phyloP scores from a whole-genome alignment of 2,113 vertebrate genomes.

The Grus americana region DNA sequence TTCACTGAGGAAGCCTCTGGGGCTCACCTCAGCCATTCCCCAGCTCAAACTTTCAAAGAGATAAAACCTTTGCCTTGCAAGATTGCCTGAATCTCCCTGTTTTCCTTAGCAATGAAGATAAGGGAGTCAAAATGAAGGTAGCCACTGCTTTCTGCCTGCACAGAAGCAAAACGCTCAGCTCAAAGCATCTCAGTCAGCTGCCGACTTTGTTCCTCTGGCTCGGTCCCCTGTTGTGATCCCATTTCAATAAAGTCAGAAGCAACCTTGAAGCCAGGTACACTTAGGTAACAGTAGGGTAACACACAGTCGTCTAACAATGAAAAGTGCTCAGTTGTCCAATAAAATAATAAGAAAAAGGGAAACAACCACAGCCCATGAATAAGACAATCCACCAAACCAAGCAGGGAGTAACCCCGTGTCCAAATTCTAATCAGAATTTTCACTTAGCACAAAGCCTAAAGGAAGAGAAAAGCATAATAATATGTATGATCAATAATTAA shows the following conservation, averaged over 20 bases:
- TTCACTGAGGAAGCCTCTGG: background rate
- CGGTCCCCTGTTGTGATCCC: background rate
- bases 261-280: background rate
- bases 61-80: background rate
- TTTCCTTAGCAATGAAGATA: background rate
- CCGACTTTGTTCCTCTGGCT: background rate
- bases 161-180: background rate
- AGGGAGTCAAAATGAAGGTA: background rate
- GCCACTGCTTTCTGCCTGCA: background rate
- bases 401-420: background rate
- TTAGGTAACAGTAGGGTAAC: background rate
- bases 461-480: background rate
- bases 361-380: rapidly evolving
- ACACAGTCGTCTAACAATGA: background rate
- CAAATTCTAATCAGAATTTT: background rate
- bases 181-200: background rate
- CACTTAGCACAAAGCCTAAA: background rate
- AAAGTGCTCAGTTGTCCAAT: background rate
- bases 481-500: background rate
- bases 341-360: background rate
- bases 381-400: background rate
- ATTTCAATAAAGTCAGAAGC: background rate
- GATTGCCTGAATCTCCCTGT: background rate
- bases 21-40: background rate
- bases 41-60: background rate